Evolutionary conservation across 2,113 vertebrate species (phyloP), one percentile per base, ranked within the genome.

Genomic region (Triplophysa siluroides): DNA sequence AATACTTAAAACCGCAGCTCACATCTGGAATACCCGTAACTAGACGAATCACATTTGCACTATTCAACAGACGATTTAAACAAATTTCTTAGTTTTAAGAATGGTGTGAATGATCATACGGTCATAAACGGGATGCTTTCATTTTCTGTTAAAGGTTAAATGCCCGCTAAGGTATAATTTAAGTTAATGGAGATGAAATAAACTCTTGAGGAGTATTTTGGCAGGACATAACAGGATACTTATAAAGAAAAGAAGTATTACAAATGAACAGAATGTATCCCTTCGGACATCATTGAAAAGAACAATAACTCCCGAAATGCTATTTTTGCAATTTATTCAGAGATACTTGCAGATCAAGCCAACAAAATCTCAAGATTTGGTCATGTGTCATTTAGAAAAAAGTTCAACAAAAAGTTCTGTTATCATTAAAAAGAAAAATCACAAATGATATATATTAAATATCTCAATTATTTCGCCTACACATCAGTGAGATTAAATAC

Each of bases 41-140:
- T 56, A 54, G 66, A 78, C 68, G 66, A 78, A 23, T 38, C 52
- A 0, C 14, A 52, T 68, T 78, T 83, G 43, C 29, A 18, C 62
- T 50, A 38, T 52, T 65, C 41, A 47, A 11, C 26, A 16, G 45
- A 77, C 52, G 62, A 81, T 69, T 84, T 71, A 64, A 81, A 74
- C 54, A n/a, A 21, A 50, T 58, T 81, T 11, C 3, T 14, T 21
- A 16, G 16, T 50, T 38, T 77, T 54, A n/a, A 65, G 45, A 54
- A 65, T 38, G 62, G 19, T 54, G 61, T 13, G 12, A 77, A 65
- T 26, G 19, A 65, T 77, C 23, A 66, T 52, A 47, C 62, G 45
- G 24, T 64, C 45, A 65, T 65, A 65, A 65, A 65, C 19, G 26
- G 33, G 61, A 47, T 33, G 38, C 26, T 45, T 69, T 69, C 14